Evolutionary conservation across 2,888 invertebrate genomes (phyloP).

Genomic region (Eilema caniola): DNA sequence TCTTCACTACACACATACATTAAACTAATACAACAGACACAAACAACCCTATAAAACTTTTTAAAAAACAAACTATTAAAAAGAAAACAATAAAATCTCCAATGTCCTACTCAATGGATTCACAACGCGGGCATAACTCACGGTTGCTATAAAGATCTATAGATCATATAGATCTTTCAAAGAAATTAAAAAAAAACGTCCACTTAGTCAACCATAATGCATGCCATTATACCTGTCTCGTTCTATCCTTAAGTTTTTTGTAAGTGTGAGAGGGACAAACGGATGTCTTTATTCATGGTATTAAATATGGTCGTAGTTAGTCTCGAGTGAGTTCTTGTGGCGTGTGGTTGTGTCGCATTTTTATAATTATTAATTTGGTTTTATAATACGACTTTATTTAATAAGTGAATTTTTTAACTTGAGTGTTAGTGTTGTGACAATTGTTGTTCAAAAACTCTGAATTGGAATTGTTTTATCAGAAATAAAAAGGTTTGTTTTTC

Average conservation of each 20-base stretch:
- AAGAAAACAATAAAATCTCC: conserved; percentile 50
- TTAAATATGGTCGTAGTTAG: conserved; percentile 54
- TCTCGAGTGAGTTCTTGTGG: conserved; percentile 50
- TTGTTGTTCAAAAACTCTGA: neutral
- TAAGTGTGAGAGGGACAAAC: conserved; percentile 55
- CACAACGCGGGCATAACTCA: conserved; percentile 78
- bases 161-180: conserved; percentile 82
- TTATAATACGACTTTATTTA: conserved; percentile 27
- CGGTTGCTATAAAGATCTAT: conserved; percentile 76
- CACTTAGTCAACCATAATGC: conserved; percentile 77
- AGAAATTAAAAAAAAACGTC: conserved; percentile 80
- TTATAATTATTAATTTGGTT: conserved; percentile 27
- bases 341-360: conserved; percentile 30
- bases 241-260: conserved; percentile 40
- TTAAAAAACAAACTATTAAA: conserved; percentile 33
- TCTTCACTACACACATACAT: conserved; percentile 11
- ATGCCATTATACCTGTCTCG: conserved; percentile 76
- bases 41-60: conserved; percentile 4
- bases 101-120: conserved; percentile 63
- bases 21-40: conserved; percentile 13
- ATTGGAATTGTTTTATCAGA: conserved; percentile 18
- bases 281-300: conserved; percentile 60
- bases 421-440: conserved; percentile 35
- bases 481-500: conserved; percentile 15
- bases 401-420: conserved; percentile 16